Evolutionary conservation across 2,113 vertebrate genomes (phyloP).

Genomic region (Lonchura striata): DNA sequence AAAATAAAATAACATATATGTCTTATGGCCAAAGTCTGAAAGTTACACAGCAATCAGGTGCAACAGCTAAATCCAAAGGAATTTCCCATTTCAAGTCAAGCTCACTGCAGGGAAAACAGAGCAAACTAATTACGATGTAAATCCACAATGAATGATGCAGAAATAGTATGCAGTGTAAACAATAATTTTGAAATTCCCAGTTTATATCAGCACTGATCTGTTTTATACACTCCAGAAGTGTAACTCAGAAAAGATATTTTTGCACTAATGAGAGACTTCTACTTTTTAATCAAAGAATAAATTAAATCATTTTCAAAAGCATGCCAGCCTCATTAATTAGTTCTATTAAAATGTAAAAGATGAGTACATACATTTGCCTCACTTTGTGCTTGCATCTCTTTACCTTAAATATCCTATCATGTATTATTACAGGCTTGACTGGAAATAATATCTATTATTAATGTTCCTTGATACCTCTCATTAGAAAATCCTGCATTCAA

Average conservation of each 20-base stretch:
- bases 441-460: conserved; percentile 25
- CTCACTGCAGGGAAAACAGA: conserved; percentile 34
- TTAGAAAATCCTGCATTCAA: background rate
- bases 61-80: conserved; percentile 54
- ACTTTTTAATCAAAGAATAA: conserved; percentile 64
- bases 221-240: conserved; percentile 46
- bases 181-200: conserved; percentile 59
- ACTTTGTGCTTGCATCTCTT: conserved; percentile 3
- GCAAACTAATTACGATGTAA: conserved; percentile 61
- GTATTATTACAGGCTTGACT: conserved; percentile 19
- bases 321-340: conserved; percentile 60
- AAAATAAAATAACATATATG: background rate
- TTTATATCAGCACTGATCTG: conserved; percentile 42
- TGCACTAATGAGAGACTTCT: conserved; percentile 50
- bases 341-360: conserved; percentile 60
- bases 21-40: background rate
- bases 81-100: conserved; percentile 46
- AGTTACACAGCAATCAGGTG: conserved; percentile 44
- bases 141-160: conserved; percentile 57
- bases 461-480: conserved; percentile 31
- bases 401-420: conserved; percentile 43
- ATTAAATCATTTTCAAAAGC: conserved; percentile 53
- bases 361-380: conserved; percentile 33
- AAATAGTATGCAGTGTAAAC: conserved; percentile 51
- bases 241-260: conserved; percentile 56